Evolutionary conservation across 2,888 invertebrate species (phyloP).

Genomic region (Sphaerophoria taeniata): DNA sequence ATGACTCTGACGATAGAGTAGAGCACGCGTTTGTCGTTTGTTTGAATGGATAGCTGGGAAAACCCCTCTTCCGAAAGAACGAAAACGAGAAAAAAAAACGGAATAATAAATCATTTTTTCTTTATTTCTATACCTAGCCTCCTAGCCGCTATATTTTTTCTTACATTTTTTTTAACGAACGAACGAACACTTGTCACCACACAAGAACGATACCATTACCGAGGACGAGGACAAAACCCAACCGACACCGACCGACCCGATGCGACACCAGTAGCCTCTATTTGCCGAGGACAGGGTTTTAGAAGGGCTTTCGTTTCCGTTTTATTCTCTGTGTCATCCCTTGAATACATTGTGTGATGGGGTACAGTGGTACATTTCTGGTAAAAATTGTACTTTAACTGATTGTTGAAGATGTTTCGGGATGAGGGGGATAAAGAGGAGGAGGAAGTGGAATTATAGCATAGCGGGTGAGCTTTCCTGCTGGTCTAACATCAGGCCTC

Average conservation of each 20-base stretch:
- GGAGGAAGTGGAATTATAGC: too few relatives aligned
- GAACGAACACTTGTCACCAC: slow-evolving; percentile 30
- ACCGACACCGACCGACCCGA: neutral
- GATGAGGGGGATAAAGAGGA: too few relatives aligned
- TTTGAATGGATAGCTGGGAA: slow-evolving; percentile 14
- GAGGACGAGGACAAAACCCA: neutral
- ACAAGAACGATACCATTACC: slow-evolving; percentile 26
- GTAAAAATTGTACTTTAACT: neutral
- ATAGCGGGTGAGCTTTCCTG: too few relatives aligned
- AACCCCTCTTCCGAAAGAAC: slow-evolving; percentile 13
- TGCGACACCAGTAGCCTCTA: neutral
- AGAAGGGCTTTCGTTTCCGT: neutral
- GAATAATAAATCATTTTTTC: slow-evolving; percentile 65
- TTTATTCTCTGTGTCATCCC: slow-evolving; percentile 19
- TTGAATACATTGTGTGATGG: slow-evolving; percentile 3
- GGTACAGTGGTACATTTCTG: neutral
- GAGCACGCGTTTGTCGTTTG: slow-evolving; percentile 50
- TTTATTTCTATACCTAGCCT: slow-evolving; percentile 16
- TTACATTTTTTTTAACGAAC: neutral
- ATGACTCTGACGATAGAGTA: slow-evolving; percentile 10
- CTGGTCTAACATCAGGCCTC: too few relatives aligned
- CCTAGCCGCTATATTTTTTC: too few relatives aligned
- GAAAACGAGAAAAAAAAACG: slow-evolving; percentile 10
- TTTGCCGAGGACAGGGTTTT: slow-evolving; percentile 8
- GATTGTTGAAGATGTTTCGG: too few relatives aligned